These are phyloP conservation scores for Camelus dromedarius DNA, from an alignment of 2,113 vertebrate species.

Conservation along the genomic window DNA sequence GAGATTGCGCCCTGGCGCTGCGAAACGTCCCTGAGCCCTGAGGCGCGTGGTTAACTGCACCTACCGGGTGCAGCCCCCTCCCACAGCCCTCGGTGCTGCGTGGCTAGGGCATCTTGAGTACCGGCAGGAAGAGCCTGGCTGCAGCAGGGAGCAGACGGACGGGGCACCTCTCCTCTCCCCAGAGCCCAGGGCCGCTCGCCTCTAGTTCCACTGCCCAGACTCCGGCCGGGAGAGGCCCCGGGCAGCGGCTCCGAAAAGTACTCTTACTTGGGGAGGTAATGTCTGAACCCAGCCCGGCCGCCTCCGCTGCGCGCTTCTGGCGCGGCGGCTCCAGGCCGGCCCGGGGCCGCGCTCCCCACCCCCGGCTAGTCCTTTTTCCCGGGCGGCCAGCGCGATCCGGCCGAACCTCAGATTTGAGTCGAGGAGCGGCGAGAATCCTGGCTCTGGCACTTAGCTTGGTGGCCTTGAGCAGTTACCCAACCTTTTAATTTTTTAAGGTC, in stretches of 20 bases:
- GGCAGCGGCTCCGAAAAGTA: not conserved
- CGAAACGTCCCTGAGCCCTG: rapidly evolving
- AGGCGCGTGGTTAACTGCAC: too few relatives aligned
- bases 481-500: not conserved
- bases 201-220: not conserved
- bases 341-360: not conserved
- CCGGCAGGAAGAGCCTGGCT: not conserved
- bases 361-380: not conserved
- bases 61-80: not conserved
- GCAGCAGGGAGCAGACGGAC: rapidly evolving
- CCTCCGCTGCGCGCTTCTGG: not conserved
- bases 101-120: not conserved
- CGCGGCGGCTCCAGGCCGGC: not conserved
- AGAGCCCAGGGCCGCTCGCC: too few relatives aligned
- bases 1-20: not conserved
- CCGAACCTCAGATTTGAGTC: rapidly evolving
- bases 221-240: not conserved
- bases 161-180: not conserved
- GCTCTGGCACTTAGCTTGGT: not conserved
- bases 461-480: not conserved
- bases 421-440: not conserved
- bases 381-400: not conserved
- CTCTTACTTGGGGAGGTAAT: too few relatives aligned
- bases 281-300: not conserved
- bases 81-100: not conserved